A percentile compares a stretch with the other conserved stretches of the same genome.
Conservation (phyloP, 2,113 vertebrate species). For the Mesitornis unicolor region DNA sequence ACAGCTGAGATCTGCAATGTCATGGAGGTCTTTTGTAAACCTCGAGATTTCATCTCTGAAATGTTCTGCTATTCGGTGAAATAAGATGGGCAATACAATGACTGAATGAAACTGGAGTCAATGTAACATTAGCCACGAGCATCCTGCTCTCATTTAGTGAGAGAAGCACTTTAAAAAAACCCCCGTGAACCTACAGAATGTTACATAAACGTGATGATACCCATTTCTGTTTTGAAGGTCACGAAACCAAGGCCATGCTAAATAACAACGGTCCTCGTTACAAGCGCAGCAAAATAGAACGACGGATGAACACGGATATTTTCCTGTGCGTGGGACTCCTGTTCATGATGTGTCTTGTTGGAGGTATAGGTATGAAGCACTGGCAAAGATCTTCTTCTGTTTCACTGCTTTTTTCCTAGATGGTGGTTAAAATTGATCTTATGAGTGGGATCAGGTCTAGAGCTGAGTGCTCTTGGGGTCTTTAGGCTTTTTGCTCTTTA, state of each 20-base stretch:
- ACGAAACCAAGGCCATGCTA: conserved; percentile 94
- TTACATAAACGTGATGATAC: neutral
- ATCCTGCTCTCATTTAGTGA: neutral
- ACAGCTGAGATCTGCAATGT: neutral
- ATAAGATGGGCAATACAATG: neutral
- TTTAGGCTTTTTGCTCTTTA: neutral
- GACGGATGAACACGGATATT: conserved; percentile 84
- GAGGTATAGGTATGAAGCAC: conserved; percentile 82
- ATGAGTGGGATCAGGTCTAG: neutral
- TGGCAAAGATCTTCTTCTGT: neutral
- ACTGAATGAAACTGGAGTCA: neutral
- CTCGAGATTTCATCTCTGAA: neutral
- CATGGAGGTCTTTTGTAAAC: neutral
- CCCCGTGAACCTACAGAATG: neutral
- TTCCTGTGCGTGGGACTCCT: conserved; percentile 87
- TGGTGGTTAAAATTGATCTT: neutral
- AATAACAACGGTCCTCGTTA: conserved; percentile 88
- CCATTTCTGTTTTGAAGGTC: conserved; percentile 75
- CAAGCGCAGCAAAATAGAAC: conserved; percentile 93
- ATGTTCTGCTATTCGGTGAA: neutral
- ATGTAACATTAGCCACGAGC: neutral
- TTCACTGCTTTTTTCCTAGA: neutral
- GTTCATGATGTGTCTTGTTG: conserved; percentile 87
- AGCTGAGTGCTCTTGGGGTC: neutral
- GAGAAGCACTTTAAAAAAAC: neutral